Evolutionary conservation across 2,113 vertebrate genomes (phyloP), one percentile per base, ranked within the genome.

Genomic region (Sylvilagus bachmani): DNA sequence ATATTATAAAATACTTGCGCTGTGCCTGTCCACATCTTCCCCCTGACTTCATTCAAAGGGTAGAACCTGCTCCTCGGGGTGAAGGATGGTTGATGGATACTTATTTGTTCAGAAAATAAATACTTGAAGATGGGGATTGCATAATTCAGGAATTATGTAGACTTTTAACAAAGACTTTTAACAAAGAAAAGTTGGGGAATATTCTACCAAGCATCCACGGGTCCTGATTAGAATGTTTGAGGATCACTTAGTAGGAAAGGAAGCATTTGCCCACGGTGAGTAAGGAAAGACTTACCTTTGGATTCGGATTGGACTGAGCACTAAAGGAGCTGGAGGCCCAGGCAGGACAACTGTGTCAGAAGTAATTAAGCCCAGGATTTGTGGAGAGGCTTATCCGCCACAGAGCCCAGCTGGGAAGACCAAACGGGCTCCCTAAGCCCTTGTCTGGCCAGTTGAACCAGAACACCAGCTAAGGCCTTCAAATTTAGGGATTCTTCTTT

Each of bases 321-420:
- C 91, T 96, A 97, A 97, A 95, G 96, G 93, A 97, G 92, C 93
- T 98, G 93, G 97, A 97, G 96, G 95, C 96, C 83, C 90, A 97
- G 77, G 89, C 83, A 16, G 90, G 93, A 96, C 94, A 97, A 97
- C 97, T 96, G 94, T 98, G 97, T 98, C 95, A 94, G 92, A 90
- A 97, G 97, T 97, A 97, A 98, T 98, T 98, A 98, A 97, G 96
- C 97, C 96, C 96, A 92, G 95, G 97, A 97, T 98, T 98, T 98
- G 96, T 77, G 97, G 96, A 95, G 95, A 98, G 95, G 94, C 98
- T 98, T 97, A 98, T 85, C 21, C 87, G 96, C 97, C 94, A 51
- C 96, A 96, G 94, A 95, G 86, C 95, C 97, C 96, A 86, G 90
- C 70, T 97, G 96, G 95, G 94, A 96, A 98, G 94, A 95, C 97